These are phyloP conservation scores for Lycodopsis pacificus DNA, from an alignment of 2,797 vertebrate species.

Conservation along the genomic window DNA sequence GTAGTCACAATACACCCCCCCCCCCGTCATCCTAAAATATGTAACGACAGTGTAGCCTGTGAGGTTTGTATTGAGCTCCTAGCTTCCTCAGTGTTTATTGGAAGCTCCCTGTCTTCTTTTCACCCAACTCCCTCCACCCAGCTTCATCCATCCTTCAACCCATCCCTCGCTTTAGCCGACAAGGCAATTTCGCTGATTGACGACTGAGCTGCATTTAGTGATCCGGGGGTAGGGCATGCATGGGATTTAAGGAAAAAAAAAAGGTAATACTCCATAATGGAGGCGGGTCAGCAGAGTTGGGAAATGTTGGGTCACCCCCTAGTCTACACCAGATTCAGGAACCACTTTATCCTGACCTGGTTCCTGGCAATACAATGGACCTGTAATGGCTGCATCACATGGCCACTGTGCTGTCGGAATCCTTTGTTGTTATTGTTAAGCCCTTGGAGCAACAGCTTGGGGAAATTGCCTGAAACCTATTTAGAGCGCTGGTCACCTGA, in stretches of 20 bases:
- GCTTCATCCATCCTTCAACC: constrained; percentile 52
- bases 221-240: constrained; percentile 52
- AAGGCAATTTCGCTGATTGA: constrained; percentile 83
- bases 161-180: constrained; percentile 63
- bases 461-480: constrained; percentile 65
- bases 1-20: constrained; percentile 35
- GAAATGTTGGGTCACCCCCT: constrained; percentile 49
- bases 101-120: constrained; percentile 47
- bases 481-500: constrained; percentile 60
- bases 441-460: constrained; percentile 54
- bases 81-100: constrained; percentile 43
- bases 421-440: constrained; percentile 65
- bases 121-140: constrained; percentile 43
- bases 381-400: constrained; percentile 54
- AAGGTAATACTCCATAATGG: constrained; percentile 70
- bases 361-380: constrained; percentile 63
- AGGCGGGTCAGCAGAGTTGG: constrained; percentile 56
- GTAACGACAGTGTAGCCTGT: constrained; percentile 48
- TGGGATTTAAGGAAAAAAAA: constrained; percentile 67
- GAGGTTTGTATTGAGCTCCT: constrained; percentile 35
- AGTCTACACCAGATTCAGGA: constrained; percentile 45
- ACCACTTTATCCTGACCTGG: constrained; percentile 67
- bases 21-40: constrained; percentile 59
- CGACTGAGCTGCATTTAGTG: constrained; percentile 75
- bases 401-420: constrained; percentile 44